Percentiles rank a stretch among this genome's conserved stretches.
These are phyloP conservation scores for Ardeotis arabs DNA, from an alignment of 2,113 vertebrate genomes.

Conservation along the genomic window DNA sequence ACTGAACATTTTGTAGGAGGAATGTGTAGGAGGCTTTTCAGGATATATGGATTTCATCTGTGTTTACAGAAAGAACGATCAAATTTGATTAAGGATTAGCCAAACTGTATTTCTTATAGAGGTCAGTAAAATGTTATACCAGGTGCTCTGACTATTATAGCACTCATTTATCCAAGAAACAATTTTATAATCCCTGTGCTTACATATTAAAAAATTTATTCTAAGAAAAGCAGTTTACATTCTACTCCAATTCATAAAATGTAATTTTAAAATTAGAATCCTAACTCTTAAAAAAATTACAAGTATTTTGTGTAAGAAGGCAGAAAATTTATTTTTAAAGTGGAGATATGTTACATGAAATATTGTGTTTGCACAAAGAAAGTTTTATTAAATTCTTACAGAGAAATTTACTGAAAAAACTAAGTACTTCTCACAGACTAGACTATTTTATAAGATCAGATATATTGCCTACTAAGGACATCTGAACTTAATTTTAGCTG, in stretches of 20 bases:
- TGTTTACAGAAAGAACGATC: background rate
- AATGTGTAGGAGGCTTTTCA: background rate
- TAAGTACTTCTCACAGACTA: background rate
- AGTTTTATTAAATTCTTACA: background rate
- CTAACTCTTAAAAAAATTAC: background rate
- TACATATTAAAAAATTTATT: background rate
- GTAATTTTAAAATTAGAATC: background rate
- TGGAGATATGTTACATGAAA: background rate
- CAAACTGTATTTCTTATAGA: background rate
- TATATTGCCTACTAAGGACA: background rate
- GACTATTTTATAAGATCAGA: background rate
- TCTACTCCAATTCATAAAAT: background rate
- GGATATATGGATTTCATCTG: background rate
- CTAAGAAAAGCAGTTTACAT: background rate
- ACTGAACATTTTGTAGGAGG: background rate
- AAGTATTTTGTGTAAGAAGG: background rate
- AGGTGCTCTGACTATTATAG: background rate
- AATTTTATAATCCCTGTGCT: background rate
- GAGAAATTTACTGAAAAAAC: background rate
- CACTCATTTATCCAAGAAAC: background rate
- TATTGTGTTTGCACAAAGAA: background rate
- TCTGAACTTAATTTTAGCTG: background rate
- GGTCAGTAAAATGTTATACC: background rate
- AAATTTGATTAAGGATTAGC: background rate
- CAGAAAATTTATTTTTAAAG: background rate